These are phyloP conservation scores for Temnothorax unifasciatus DNA, from an alignment of 2,888 invertebrate species.

Conservation along the genomic window DNA sequence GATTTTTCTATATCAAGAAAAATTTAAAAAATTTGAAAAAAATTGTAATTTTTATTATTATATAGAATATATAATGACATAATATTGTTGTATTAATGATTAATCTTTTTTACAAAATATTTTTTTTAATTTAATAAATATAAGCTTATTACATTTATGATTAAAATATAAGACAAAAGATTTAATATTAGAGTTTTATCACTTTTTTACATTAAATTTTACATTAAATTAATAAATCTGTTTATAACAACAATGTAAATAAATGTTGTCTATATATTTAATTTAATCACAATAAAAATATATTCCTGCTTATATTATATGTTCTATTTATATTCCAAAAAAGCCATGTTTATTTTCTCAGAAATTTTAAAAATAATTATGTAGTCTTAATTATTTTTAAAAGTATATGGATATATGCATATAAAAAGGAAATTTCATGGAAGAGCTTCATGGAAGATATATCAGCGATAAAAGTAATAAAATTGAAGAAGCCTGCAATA, in stretches of 20 bases:
- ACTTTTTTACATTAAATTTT: too few relatives aligned
- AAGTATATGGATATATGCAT: not conserved
- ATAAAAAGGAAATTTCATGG: not conserved
- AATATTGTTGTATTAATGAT: not conserved
- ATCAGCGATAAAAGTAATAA: too few relatives aligned
- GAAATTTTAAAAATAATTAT: not conserved
- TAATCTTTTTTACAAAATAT: not conserved
- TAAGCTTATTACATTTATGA: not conserved
- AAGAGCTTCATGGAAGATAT: not conserved
- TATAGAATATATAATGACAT: not conserved
- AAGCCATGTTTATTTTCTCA: not conserved
- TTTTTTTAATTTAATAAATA: not conserved
- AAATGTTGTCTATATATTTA: not conserved
- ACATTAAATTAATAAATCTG: too few relatives aligned
- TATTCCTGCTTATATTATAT: not conserved
- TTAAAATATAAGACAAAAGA: not conserved
- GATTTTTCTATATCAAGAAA: too few relatives aligned
- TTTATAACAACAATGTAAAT: too few relatives aligned
- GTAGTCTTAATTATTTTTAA: not conserved
- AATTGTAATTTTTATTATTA: not conserved
- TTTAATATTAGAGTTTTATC: too few relatives aligned
- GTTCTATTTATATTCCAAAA: not conserved
- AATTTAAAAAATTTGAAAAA: not conserved
- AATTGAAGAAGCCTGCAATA: too few relatives aligned
- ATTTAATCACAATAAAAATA: not conserved